Evolutionary conservation across 37 sponge, comb jelly and placozoan species (phyloP).

Genomic region (Mnemiopsis leidyi): DNA sequence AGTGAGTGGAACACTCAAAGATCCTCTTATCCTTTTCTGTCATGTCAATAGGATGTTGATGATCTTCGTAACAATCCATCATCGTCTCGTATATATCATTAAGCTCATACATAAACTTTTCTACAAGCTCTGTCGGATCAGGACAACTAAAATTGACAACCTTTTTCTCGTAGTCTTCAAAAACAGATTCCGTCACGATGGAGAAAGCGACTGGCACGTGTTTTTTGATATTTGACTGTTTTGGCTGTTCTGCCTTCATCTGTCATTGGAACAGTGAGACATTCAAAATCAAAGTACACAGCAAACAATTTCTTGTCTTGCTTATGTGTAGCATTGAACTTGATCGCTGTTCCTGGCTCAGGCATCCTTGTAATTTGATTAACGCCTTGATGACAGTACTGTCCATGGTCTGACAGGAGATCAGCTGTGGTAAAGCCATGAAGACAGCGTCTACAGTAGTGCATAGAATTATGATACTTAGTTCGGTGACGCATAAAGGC

Average conservation of each 20-base stretch:
- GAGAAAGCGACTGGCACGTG: background rate
- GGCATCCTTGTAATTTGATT: conserved; percentile 1
- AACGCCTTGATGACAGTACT: background rate
- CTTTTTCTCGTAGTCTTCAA: conserved; percentile 16
- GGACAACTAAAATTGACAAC: background rate
- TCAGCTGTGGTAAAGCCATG: background rate
- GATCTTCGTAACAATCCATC: conserved; percentile 13
- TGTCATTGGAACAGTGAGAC: background rate
- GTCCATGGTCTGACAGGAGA: background rate
- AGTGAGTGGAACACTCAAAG: background rate
- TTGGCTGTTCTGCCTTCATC: background rate
- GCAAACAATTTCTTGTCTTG: conserved; percentile 36
- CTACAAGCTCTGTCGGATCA: background rate
- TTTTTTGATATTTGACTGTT: background rate
- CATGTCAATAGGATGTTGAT: conserved; percentile 21
- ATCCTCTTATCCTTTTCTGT: background rate
- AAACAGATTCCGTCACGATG: background rate
- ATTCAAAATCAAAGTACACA: no score
- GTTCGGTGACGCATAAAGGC: conserved; percentile 28
- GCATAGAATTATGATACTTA: conserved; percentile 25
- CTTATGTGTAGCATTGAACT: conserved; percentile 10
- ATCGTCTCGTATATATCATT: background rate
- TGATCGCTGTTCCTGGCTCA: background rate
- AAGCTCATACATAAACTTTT: background rate
- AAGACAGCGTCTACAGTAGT: conserved; percentile 11